phyloP scores from a whole-genome alignment of 2,113 vertebrate genomes.

The Sander lucioperca region DNA sequence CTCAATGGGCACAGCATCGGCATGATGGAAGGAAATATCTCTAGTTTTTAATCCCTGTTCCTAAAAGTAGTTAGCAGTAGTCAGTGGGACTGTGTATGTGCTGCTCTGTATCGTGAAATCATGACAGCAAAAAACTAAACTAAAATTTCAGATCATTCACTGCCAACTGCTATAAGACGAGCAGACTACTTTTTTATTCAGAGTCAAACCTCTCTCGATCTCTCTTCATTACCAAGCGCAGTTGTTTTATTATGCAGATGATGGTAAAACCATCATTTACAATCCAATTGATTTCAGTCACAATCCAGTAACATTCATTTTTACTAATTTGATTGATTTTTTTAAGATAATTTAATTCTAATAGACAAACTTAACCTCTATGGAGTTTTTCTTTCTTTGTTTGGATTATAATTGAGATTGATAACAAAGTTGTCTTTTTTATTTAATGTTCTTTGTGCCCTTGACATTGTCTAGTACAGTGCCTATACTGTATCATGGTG shows the following conservation, averaged over 20 bases:
- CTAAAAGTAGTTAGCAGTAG: conserved; percentile 47
- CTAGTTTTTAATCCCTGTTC: conserved; percentile 32
- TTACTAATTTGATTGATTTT: conserved; percentile 45
- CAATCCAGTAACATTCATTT: conserved; percentile 48
- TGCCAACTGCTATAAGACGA: conserved; percentile 70
- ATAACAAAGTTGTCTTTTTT: conserved; percentile 48
- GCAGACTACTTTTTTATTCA: conserved; percentile 68
- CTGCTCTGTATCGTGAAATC: conserved; percentile 44
- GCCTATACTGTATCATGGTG: conserved; percentile 70
- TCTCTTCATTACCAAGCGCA: conserved; percentile 59
- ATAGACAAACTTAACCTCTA: conserved; percentile 35
- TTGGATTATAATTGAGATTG: conserved; percentile 32
- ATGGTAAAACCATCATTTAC: conserved; percentile 30
- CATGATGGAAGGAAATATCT: conserved; percentile 18
- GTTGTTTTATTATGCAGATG: conserved; percentile 61
- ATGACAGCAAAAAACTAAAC: conserved; percentile 33
- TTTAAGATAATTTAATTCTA: conserved; percentile 40
- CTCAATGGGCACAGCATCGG: conserved; percentile 17
- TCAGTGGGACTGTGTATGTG: conserved; percentile 31
- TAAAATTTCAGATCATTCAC: conserved; percentile 69
- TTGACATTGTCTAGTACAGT: conserved; percentile 76
- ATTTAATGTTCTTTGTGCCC: conserved; percentile 47
- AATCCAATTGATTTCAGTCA: conserved; percentile 53
- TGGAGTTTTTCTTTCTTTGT: conserved; percentile 31
- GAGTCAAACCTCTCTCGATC: conserved; percentile 60